These are phyloP conservation scores for Erebia palarica DNA, from an alignment of 2,888 invertebrate species.

Conservation along the genomic window DNA sequence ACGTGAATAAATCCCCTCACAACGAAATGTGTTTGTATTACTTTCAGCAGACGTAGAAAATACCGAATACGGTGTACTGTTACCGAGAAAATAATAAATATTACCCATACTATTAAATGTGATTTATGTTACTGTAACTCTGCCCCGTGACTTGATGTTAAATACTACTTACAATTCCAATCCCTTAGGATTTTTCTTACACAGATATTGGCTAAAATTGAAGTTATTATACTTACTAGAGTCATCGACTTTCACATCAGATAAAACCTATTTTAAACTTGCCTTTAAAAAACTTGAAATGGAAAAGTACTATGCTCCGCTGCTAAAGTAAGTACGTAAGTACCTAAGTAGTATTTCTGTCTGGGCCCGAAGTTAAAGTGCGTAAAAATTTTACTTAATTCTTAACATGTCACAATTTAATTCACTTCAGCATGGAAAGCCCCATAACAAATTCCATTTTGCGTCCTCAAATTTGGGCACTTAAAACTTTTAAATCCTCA, in stretches of 20 bases:
- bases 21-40: slow-evolving; percentile 33
- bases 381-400: not conserved
- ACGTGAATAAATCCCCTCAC: slow-evolving; percentile 52
- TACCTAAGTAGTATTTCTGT: no score
- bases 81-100: slow-evolving; percentile 8
- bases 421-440: not conserved
- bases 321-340: no score
- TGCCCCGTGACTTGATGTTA: not conserved
- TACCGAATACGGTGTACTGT: slow-evolving; percentile 14
- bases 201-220: not conserved
- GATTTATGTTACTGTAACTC: slow-evolving; percentile 3
- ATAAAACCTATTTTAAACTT: not conserved
- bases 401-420: not conserved
- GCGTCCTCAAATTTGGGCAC: not conserved
- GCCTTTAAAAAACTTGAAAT: no score
- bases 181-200: not conserved
- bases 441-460: not conserved
- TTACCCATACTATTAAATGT: slow-evolving; percentile 18
- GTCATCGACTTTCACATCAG: not conserved
- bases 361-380: not conserved
- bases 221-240: not conserved
- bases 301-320: no score
- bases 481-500: no score
- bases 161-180: not conserved
- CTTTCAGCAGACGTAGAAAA: slow-evolving; percentile 19